A percentile compares a stretch with the other conserved stretches of the same genome.
These are phyloP conservation scores for Xiphophorus hellerii DNA, from an alignment of 2,113 vertebrate species.

Conservation along the genomic window DNA sequence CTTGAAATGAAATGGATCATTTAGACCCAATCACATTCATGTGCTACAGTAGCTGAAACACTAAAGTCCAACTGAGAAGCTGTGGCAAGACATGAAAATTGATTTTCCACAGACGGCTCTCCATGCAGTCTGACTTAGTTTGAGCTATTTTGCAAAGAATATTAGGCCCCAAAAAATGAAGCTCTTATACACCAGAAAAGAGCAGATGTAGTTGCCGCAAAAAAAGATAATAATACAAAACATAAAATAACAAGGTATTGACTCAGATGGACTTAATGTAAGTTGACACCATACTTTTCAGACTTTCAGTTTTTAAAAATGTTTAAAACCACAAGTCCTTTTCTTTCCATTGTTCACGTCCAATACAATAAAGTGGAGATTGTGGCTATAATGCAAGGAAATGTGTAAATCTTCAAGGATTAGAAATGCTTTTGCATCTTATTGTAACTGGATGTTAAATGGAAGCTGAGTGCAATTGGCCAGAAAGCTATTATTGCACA, in stretches of 20 bases:
- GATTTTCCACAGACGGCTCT: too few relatives aligned
- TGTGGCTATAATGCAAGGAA: neutral
- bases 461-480: conserved; percentile 28
- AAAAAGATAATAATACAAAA: neutral
- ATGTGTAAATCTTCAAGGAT: neutral
- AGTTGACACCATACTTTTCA: neutral
- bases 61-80: too few relatives aligned
- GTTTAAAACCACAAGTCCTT: neutral
- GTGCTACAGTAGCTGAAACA: neutral
- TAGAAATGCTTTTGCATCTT: neutral
- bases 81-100: too few relatives aligned
- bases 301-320: neutral
- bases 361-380: too few relatives aligned
- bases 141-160: neutral
- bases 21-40: neutral
- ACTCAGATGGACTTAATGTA: neutral
- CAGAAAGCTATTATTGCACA: conserved; percentile 32
- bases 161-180: neutral
- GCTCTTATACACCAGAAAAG: neutral
- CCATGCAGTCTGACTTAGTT: too few relatives aligned
- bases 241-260: neutral
- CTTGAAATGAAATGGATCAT: neutral
- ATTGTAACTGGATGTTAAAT: conserved; percentile 32
- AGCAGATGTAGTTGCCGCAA: neutral
- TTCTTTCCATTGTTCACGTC: neutral